Conservation (phyloP, 2,113 vertebrate species). For the Cygnus buccinator region DNA sequence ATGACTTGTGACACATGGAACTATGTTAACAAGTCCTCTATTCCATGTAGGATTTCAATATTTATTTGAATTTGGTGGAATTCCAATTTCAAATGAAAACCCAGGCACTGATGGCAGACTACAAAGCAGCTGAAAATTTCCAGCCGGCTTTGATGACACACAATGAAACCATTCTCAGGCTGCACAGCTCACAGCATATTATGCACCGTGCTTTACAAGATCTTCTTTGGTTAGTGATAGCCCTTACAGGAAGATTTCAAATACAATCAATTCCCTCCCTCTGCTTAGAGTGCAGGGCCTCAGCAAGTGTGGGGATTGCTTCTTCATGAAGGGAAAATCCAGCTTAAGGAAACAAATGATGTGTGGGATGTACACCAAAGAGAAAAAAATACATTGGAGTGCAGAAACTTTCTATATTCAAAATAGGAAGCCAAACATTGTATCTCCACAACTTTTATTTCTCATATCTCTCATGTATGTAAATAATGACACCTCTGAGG, state of each 20-base stretch:
- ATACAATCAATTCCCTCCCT: slow-evolving; percentile 29
- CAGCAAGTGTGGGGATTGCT: not conserved
- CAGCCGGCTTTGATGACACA: not conserved
- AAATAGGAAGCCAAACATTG: not conserved
- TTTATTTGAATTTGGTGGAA: not conserved
- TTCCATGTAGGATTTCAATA: not conserved
- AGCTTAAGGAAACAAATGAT: slow-evolving; percentile 16
- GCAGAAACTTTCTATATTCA: not conserved
- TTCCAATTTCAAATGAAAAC: not conserved
- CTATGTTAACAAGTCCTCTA: not conserved
- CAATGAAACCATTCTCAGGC: not conserved
- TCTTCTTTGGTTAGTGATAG: not conserved
- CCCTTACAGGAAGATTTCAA: not conserved
- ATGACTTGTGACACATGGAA: not conserved
- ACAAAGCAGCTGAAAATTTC: not conserved
- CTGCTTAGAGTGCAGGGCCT: not conserved
- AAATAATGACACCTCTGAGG: not conserved
- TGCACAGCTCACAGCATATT: not conserved
- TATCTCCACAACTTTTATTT: not conserved
- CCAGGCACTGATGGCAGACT: not conserved
- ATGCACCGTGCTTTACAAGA: not conserved
- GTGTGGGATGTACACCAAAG: not conserved
- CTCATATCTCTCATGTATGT: not conserved
- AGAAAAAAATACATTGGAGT: not conserved
- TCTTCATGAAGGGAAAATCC: not conserved